Evolutionary conservation across 2,888 invertebrate species (phyloP).

Genomic region (Smittia sp.): DNA sequence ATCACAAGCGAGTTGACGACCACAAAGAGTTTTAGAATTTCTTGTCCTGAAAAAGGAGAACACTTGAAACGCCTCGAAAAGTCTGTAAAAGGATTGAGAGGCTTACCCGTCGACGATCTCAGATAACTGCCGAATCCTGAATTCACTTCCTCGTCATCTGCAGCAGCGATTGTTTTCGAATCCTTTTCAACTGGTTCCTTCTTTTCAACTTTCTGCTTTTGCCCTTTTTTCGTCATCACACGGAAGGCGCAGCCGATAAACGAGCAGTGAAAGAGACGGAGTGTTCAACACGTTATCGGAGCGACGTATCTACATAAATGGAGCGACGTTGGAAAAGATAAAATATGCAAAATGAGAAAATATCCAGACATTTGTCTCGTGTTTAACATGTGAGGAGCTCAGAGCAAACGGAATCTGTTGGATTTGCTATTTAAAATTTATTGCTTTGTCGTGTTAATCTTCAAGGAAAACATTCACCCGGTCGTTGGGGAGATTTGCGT

Average conservation of each 20-base stretch:
- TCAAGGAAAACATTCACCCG: not conserved
- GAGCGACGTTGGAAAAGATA: not conserved
- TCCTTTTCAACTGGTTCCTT: conserved; percentile 9
- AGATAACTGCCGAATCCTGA: conserved; percentile 53
- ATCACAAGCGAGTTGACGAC: conserved; percentile 71
- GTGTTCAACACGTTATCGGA: conserved; percentile 4
- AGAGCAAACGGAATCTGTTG: not conserved
- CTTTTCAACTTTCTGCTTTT: conserved; percentile 8
- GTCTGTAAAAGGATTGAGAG: not conserved
- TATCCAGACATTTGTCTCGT: not conserved
- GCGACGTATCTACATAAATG: not conserved
- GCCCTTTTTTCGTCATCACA: conserved; percentile 38
- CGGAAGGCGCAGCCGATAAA: not conserved
- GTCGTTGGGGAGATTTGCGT: not conserved
- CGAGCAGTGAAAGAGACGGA: not conserved
- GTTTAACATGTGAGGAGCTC: not conserved
- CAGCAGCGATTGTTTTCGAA: conserved; percentile 45
- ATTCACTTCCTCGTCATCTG: conserved; percentile 50
- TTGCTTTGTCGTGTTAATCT: conserved; percentile 3
- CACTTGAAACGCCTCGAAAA: not conserved
- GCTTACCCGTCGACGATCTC: conserved; percentile 51
- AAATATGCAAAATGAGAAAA: conserved; percentile 1
- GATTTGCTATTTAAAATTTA: conserved; percentile 20
- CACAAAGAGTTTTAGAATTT: conserved; percentile 78
- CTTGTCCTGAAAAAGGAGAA: conserved; percentile 55